A percentile compares a stretch with the other conserved stretches of the same genome.
These are phyloP conservation scores for Halocynthia roretzi DNA, from an alignment of 23 tunicate genomes.

Conservation along the genomic window DNA sequence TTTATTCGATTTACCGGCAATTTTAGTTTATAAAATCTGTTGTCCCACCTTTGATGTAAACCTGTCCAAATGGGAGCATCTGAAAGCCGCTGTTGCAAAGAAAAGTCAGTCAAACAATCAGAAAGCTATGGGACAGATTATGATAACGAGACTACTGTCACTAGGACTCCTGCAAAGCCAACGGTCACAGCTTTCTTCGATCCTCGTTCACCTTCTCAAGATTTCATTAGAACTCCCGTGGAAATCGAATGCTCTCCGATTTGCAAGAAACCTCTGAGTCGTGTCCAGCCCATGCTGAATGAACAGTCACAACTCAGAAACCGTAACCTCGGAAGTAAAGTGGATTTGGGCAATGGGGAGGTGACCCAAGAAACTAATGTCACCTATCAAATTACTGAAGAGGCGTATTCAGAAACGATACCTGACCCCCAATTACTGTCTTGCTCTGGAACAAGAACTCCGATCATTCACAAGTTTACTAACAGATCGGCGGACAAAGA, in stretches of 20 bases:
- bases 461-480: slow-evolving; percentile 7
- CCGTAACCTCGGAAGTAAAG: not conserved
- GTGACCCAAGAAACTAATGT: too few species aligned
- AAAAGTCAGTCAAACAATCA: not conserved
- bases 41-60: too few species aligned
- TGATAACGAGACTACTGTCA: too few species aligned
- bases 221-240: slow-evolving; percentile 13
- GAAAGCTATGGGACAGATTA: not conserved
- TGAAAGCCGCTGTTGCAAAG: slow-evolving; percentile 24
- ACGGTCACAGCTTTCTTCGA: not conserved
- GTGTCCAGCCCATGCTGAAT: slow-evolving; percentile 7
- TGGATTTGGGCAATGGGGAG: too few species aligned
- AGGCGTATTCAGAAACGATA: not conserved
- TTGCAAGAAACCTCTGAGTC: slow-evolving; percentile 5
- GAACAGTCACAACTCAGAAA: not conserved
- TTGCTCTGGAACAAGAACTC: slow-evolving; percentile 34
- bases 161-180: too few species aligned
- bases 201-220: slow-evolving; percentile 16
- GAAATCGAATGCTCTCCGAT: not conserved
- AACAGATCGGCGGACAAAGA: not conserved
- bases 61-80: slow-evolving; percentile 10
- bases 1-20: too few species aligned
- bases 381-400: not conserved
- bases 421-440: slow-evolving; percentile 43
- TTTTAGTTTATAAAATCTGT: too few species aligned